Base-by-base conservation (phyloP, 1,140 invertebrate species). In the Meloidogyne hapla region DNA sequence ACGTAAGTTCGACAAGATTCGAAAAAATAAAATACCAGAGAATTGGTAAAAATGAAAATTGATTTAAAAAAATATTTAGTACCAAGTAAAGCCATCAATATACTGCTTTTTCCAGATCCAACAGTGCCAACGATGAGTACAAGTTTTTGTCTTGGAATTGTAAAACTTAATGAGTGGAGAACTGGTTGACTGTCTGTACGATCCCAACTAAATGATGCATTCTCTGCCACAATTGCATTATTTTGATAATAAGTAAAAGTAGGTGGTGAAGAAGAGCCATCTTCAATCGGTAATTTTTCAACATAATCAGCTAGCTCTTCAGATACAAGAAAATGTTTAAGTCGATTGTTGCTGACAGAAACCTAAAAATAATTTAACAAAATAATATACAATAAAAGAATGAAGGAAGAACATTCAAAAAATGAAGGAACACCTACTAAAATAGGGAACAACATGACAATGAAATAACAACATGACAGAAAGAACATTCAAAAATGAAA, bases 391-490 rank as follows among this genome's bases (percentile, higher is more conserved):
- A 89, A 88, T 4, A 90, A 90, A 71, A n/a, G n/a, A n/a, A n/a
- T n/a, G n/a, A n/a, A n/a, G n/a, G n/a, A 91, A 84, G 79, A 91
- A 89, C 33, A 86, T 33, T 6, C 81, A 64, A 92, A 89, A n/a
- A n/a, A n/a, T n/a, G n/a, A n/a, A 82, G 95, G 94, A 88, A 96
- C 96, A 86, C n/a, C n/a, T n/a, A 94, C 91, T 81, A 99, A 91
- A 83, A 98, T 94, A 90, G 98, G 98, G 91, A 99, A 98, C 84
- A 98, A n/a, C n/a, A n/a, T n/a, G n/a, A n/a, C n/a, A n/a, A n/a
- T n/a, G n/a, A n/a, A n/a, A n/a, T n/a, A n/a, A n/a, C n/a, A n/a
- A n/a, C n/a, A n/a, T n/a, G n/a, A n/a, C n/a, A n/a, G n/a, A n/a
- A n/a, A n/a, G 13, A 21, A 42, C 4, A 65, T 56, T 63, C 45